phyloP scores from a whole-genome alignment of 2,888 invertebrate genomes.

The Netelia virgata region DNA sequence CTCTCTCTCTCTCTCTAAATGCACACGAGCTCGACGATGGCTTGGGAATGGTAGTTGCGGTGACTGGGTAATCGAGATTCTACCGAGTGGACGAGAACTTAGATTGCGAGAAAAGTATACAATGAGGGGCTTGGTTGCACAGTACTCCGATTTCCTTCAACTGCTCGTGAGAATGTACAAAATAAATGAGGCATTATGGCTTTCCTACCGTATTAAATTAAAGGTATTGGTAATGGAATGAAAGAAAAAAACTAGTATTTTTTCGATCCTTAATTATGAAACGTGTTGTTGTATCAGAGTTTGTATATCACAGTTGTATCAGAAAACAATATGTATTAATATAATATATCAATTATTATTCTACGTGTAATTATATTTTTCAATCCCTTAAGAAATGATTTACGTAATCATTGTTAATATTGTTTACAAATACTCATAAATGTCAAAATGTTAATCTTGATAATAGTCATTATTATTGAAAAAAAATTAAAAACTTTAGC shows the following conservation, averaged over 20 bases:
- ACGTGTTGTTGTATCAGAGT: too few relatives aligned
- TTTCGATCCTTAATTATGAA: neutral
- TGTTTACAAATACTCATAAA: too few relatives aligned
- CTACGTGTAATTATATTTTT: too few relatives aligned
- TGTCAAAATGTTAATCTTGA: too few relatives aligned
- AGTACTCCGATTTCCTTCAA: neutral
- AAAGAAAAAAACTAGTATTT: neutral
- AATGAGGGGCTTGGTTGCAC: neutral
- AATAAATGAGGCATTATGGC: neutral
- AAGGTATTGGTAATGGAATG: neutral
- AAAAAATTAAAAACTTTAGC: neutral
- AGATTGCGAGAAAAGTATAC: conserved; percentile 49
- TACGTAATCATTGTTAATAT: too few relatives aligned
- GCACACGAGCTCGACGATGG: conserved; percentile 47
- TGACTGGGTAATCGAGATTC: conserved; percentile 62
- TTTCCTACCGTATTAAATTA: neutral
- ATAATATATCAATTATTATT: neutral
- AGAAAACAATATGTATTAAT: neutral
- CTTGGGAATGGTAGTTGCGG: conserved; percentile 50
- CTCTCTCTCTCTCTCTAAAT: conserved; percentile 18
- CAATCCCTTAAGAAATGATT: too few relatives aligned
- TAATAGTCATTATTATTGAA: too few relatives aligned
- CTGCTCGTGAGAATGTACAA: neutral
- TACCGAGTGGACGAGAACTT: conserved; percentile 60
- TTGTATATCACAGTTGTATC: neutral